Evolutionary conservation across 2,888 invertebrate genomes (phyloP).

Genomic region (Marronus borbonicus): DNA sequence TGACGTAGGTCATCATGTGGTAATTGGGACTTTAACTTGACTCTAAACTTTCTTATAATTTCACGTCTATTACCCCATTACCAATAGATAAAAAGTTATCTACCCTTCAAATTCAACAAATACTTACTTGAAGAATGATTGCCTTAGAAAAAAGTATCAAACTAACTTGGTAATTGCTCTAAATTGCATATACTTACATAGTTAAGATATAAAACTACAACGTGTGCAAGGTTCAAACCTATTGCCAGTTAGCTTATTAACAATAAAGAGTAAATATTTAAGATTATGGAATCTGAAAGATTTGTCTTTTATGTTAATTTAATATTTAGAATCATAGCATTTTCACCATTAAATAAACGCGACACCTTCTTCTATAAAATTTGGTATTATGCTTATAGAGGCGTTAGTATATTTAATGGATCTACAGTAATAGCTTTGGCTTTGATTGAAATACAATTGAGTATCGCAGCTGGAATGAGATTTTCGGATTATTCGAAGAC

Average conservation of each 20-base stretch:
- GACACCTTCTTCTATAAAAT: conserved; percentile 16
- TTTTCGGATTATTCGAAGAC: conserved; percentile 28
- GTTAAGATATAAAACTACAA: background rate
- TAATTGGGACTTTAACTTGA: no score
- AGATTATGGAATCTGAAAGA: background rate
- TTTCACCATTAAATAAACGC: background rate
- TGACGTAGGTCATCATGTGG: no score
- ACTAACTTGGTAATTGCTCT: no score
- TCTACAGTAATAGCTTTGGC: conserved; percentile 9
- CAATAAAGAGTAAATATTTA: no score
- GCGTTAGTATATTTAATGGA: background rate
- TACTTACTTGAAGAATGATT: no score
- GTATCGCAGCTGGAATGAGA: background rate
- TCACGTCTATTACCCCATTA: no score
- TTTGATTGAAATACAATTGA: conserved; percentile 15
- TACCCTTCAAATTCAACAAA: no score
- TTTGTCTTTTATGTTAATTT: conserved; percentile 14
- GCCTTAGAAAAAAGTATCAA: no score
- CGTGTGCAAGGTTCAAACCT: background rate
- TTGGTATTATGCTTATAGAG: conserved; percentile 18
- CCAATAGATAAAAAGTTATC: no score
- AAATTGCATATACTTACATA: no score
- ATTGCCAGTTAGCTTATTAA: background rate
- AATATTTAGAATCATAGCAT: conserved; percentile 24
- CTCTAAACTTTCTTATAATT: no score